Evolutionary conservation across 2,113 vertebrate genomes (phyloP), one percentile per base, ranked within the genome.

Genomic region (Forbesichthys agassizii): DNA sequence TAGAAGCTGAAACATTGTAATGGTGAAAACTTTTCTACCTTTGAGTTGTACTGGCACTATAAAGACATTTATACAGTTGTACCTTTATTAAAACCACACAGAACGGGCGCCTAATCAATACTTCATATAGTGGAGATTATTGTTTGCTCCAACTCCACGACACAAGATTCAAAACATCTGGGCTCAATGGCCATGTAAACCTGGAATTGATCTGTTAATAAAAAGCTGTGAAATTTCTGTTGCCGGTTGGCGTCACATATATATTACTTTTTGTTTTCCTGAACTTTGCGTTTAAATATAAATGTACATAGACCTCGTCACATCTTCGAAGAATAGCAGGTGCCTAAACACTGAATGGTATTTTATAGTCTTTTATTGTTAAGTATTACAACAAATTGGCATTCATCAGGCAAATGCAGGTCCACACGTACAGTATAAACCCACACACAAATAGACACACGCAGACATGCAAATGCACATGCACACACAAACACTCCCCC

Each of bases 51-150:
- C 68, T 77, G 81, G 81, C 85, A 77, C 81, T 80, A 88, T 86
- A 83, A 87, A 87, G 81, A 79, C 76, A 78, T 81, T 82, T 77
- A 27, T 27, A 82, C 75, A 87, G 77, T 72, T 74, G 83, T 82
- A 79, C 80, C 80, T 83, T 86, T 86, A 88, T 78, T 86, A 88
- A 88, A 88, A 84, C 75, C 77, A 71, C 85, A 88, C 65, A 78
- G 69, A 77, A 73, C 78, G 48, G 67, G 76, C 56, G 68, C 71
- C 81, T 81, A 86, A 90, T 89, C 89, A 85, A 90, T 90, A 90
- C 79, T 84, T 89, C 86, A 89, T 89, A 88, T 88, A 66, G 75
- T 12, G 3, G 69, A 82, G 83, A 87, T 90, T 88, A 88, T 86
- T 88, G 86, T 87, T 84, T 82, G 84, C 78, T 84, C 67, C 73